phyloP scores from a whole-genome alignment of 2,797 vertebrate species.

The Chanos chanos region DNA sequence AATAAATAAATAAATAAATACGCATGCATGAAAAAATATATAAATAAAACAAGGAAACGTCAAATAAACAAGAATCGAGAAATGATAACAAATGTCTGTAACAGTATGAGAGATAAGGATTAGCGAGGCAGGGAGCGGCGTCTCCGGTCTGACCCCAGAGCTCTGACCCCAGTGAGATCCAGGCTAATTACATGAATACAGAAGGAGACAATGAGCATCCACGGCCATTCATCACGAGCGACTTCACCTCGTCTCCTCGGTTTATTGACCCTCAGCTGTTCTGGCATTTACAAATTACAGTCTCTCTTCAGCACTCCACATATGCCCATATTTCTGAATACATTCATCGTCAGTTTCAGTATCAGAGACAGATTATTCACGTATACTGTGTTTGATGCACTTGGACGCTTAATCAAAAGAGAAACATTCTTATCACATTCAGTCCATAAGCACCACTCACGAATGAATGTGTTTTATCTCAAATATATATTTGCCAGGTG shows the following conservation, averaged over 20 bases:
- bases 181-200: neutral
- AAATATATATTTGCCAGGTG: too few species aligned
- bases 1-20: too few species aligned
- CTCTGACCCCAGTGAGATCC: neutral
- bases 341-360: neutral
- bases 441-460: too few species aligned
- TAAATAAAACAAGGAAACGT: too few species aligned
- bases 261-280: neutral
- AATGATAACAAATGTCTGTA: too few species aligned
- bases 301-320: neutral
- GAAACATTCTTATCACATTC: too few species aligned
- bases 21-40: too few species aligned
- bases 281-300: constrained; percentile 18
- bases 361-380: constrained; percentile 1
- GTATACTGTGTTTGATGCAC: neutral
- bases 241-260: neutral
- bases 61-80: too few species aligned
- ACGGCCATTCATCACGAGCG: neutral
- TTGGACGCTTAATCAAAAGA: too few species aligned
- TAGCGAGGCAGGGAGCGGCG: too few species aligned
- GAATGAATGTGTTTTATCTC: too few species aligned
- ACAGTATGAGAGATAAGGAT: too few species aligned
- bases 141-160: neutral
- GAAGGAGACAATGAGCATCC: neutral
- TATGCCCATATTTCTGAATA: neutral